Percentiles rank a stretch among this genome's conserved stretches.
These are phyloP conservation scores for Neoniphon sammara DNA, from an alignment of 2,797 vertebrate genomes.

Conservation along the genomic window DNA sequence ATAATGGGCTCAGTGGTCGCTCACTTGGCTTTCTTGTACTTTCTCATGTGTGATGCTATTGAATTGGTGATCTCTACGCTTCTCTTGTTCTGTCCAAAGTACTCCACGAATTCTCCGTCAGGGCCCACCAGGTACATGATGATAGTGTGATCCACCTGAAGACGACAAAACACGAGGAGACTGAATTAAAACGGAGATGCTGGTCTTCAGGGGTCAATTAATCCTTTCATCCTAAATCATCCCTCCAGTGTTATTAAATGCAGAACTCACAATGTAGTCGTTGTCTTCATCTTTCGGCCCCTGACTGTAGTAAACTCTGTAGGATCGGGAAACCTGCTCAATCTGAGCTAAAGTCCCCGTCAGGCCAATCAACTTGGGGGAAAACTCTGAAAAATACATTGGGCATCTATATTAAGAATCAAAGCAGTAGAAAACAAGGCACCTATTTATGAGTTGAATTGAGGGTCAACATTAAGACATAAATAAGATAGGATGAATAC, in stretches of 20 bases:
- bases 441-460: no score
- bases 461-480: no score
- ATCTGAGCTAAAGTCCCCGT: constrained; percentile 88
- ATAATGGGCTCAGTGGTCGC: rapidly evolving
- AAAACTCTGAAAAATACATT: constrained; percentile 87
- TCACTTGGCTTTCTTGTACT: constrained; percentile 61
- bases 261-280: constrained; percentile 95
- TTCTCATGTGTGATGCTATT: constrained; percentile 90
- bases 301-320: constrained; percentile 94
- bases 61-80: constrained; percentile 85
- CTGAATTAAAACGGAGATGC: not conserved
- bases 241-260: not conserved
- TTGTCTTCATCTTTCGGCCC: constrained; percentile 96
- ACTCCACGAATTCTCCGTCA: constrained; percentile 91
- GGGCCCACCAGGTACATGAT: constrained; percentile 98
- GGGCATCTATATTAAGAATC: not conserved
- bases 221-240: no score
- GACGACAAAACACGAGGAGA: not conserved
- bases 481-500: no score
- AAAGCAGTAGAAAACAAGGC: constrained; percentile 1
- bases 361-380: constrained; percentile 93
- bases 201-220: not conserved
- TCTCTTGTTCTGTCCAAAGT: constrained; percentile 95
- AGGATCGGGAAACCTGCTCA: constrained; percentile 89
- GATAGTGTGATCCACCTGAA: constrained; percentile 98